Evolutionary conservation across 2,797 vertebrate species (phyloP), one percentile per base, ranked within the genome.

Genomic region (Thalassophryne amazonica): DNA sequence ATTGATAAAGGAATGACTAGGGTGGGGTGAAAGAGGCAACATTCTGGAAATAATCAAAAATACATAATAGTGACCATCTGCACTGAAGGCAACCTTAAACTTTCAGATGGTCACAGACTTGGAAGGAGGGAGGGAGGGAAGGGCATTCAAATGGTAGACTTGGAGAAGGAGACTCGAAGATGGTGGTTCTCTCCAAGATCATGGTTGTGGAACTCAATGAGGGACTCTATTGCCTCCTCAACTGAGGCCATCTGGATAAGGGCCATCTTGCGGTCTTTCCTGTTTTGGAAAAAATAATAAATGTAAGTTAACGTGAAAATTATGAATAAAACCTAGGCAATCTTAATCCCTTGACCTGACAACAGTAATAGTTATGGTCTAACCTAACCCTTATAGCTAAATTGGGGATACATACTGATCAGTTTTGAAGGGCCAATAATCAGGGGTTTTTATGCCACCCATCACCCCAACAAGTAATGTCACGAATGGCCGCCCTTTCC

Each of bases 251-350:
- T 98, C 87, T 98, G 96, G 86, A 99, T 97, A 82, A 99, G 84
- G n/a, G 96, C 96, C 97, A 99, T 98, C 78, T 98, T 98, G 30
- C 93, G 93, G 85, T 98, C 96, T 73, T 98, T 98, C 78, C 97
- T 99, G 72, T 60, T 21, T 3, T 51, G 22, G 0, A 5, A 17
- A 28, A 1, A 22, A 3, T 27, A 5, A 13, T 19, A 11, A 17
- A 18, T 1, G 15, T 25, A 29, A 62, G 16, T 34, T 1, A 18
- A 33, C 3, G 20, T 4, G 4, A n/a, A n/a, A n/a, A n/a, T n/a
- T n/a, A n/a, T n/a, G n/a, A n/a, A n/a, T n/a, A n/a, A n/a, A n/a
- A n/a, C n/a, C n/a, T n/a, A n/a, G n/a, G n/a, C n/a, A n/a, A n/a
- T n/a, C n/a, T n/a, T n/a, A n/a, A n/a, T n/a, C n/a, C n/a, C n/a